Evolutionary conservation across 2,113 vertebrate genomes (phyloP).

Genomic region (Formicarius rufipectus): DNA sequence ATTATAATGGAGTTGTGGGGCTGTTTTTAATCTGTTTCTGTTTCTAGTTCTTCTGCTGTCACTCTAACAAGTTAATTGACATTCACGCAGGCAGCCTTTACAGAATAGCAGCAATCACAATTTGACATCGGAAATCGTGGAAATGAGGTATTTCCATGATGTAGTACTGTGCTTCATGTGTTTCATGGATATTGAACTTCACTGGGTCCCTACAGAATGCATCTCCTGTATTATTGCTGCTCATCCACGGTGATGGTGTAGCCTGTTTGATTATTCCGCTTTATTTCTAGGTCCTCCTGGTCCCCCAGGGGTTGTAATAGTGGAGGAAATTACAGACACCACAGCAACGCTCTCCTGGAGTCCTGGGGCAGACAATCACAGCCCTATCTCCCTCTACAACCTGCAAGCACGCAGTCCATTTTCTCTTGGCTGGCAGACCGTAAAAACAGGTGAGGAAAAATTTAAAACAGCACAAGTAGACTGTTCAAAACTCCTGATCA

Average conservation of each 20-base stretch:
- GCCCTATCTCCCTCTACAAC: conserved; percentile 91
- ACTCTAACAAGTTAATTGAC: conserved; percentile 8
- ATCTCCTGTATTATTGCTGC: not conserved
- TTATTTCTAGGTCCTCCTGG: conserved; percentile 88
- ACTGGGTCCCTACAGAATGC: not conserved
- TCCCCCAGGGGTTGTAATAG: conserved; percentile 94
- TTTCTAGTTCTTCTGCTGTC: conserved; percentile 22
- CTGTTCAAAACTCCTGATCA: not conserved
- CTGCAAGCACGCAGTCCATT: conserved; percentile 95
- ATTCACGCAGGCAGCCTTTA: not conserved
- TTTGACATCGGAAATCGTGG: not conserved
- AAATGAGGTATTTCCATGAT: not conserved
- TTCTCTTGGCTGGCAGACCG: conserved; percentile 96
- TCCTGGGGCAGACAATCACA: conserved; percentile 93
- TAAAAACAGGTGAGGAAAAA: conserved; percentile 87
- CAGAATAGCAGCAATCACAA: not conserved
- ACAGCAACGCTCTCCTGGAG: conserved; percentile 95
- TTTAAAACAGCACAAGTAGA: not conserved
- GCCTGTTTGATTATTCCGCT: conserved; percentile 29
- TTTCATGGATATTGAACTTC: conserved; percentile 16
- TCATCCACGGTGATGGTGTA: not conserved
- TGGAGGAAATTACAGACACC: conserved; percentile 93
- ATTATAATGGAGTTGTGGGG: not conserved
- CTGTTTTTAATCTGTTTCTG: not conserved
- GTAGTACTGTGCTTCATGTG: not conserved